Evolutionary conservation across 2,888 invertebrate genomes (phyloP), one percentile per base, ranked within the genome.

Genomic region (Rotaria macrura): DNA sequence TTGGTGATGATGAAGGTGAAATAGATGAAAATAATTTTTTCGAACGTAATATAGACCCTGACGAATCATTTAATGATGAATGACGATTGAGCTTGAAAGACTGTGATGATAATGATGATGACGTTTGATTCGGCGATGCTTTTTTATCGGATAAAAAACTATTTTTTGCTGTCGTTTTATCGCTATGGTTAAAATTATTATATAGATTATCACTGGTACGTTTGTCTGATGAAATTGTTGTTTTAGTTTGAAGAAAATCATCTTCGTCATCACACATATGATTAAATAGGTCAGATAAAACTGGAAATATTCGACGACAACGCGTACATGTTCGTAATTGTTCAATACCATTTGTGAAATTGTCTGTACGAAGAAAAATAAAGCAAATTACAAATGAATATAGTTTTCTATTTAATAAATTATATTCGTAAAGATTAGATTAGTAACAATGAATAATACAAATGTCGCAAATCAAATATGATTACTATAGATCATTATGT

Each of bases 251-350:
- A 65, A 65, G 29, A 17, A 65, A 34, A 4, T n/a, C 79, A 43
- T 79, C 43, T 43, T 79, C 79, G 43, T 79, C 79, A 43, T 79
- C 43, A 43, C 79, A 79, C 25, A 79, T 12, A 43, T 79, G 79
- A 79, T 79, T 79, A 79, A 79, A 79, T 43, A 79, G 43, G 25
- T 79, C 79, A 3, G 79, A 79, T 43, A 79, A 79, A n/a, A 79
- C 43, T 34, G 65, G 65, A 79, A 79, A 79, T 43, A 43, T n/a
- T 43, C 43, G 79, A n/a, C 43, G 40, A 79, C 79, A 79, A 14
- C 79, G 40, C 25, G 25, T 10, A 43, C 79, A 79, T 38, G 65
- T 65, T 20, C 65, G 34, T 34, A 65, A 65, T 38, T 65, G 65
- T 38, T 65, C 65, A 34, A 65, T 65, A 20, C 34, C 34, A 38